phyloP scores from a whole-genome alignment of 2,888 invertebrate genomes.

The Nezara viridula region DNA sequence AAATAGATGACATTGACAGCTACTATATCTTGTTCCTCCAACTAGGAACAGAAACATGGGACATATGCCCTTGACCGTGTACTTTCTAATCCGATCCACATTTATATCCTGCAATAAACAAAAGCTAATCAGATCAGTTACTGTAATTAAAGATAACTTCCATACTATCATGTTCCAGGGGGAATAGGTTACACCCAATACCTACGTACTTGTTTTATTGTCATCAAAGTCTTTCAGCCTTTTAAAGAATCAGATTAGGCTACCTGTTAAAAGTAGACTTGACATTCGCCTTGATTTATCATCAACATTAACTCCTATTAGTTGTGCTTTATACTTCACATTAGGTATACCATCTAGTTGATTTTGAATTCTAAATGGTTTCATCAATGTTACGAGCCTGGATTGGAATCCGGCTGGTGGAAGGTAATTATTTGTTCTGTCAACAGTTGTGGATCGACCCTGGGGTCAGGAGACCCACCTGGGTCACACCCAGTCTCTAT shows the following conservation, averaged over 20 bases:
- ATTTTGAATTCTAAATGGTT: no score
- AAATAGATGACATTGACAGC: conserved; percentile 39
- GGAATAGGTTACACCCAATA: background rate
- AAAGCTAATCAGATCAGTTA: conserved; percentile 1
- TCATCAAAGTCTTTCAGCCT: background rate
- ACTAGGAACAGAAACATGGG: conserved; percentile 10
- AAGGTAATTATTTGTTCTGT: no score
- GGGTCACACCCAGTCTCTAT: no score
- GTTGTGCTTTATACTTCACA: no score
- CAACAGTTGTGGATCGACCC: no score
- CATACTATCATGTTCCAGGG: conserved; percentile 10
- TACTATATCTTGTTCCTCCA: background rate
- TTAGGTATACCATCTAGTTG: no score
- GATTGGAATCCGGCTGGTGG: no score
- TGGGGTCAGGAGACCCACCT: no score
- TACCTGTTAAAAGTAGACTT: no score
- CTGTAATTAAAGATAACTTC: conserved; percentile 38
- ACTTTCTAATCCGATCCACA: conserved; percentile 22
- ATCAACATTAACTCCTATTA: no score
- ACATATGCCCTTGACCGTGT: conserved; percentile 28
- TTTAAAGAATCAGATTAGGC: background rate
- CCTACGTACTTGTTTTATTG: background rate
- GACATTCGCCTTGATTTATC: no score
- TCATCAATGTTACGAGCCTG: no score
- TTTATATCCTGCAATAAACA: conserved; percentile 8